phyloP scores from a whole-genome alignment of 2,797 vertebrate species.

The Hydrolagus colliei region DNA sequence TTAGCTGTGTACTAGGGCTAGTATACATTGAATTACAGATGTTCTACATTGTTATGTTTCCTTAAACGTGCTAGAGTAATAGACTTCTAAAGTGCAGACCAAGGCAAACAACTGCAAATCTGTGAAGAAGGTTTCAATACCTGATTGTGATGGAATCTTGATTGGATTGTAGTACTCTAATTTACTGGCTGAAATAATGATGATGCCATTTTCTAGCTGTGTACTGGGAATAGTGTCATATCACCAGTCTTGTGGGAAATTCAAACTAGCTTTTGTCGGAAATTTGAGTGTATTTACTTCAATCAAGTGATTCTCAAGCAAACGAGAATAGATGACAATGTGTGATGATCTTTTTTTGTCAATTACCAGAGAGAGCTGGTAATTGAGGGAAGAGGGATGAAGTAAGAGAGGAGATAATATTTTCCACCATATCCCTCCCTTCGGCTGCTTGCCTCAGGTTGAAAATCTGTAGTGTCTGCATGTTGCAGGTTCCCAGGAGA shows the following conservation, averaged over 20 bases:
- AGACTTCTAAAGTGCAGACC: conserved; percentile 11
- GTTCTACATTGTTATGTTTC: conserved; percentile 18
- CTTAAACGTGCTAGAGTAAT: conserved; percentile 27
- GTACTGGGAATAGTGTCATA: conserved; percentile 1
- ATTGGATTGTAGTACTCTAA: conserved; percentile 28
- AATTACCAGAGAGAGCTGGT: neutral
- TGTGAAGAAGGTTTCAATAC: conserved; percentile 17
- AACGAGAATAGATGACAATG: conserved; percentile 8
- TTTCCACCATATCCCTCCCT: neutral
- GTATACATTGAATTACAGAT: conserved; percentile 31
- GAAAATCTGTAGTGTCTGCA: neutral
- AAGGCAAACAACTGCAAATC: neutral
- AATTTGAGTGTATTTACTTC: neutral
- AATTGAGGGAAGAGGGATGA: neutral
- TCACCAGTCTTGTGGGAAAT: conserved; percentile 10
- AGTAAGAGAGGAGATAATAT: neutral
- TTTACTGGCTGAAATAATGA: conserved; percentile 18
- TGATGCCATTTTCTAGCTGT: conserved; percentile 10
- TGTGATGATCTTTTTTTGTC: neutral
- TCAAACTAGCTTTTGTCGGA: neutral
- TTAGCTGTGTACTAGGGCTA: neutral
- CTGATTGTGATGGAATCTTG: conserved; percentile 24
- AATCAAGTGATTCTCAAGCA: conserved; percentile 20
- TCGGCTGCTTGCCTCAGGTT: neutral
- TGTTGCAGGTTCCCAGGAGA: neutral